A percentile compares a stretch with the other conserved stretches of the same genome.
Conservation (phyloP, 2,888 invertebrate species). For the Phalera bucephala region DNA sequence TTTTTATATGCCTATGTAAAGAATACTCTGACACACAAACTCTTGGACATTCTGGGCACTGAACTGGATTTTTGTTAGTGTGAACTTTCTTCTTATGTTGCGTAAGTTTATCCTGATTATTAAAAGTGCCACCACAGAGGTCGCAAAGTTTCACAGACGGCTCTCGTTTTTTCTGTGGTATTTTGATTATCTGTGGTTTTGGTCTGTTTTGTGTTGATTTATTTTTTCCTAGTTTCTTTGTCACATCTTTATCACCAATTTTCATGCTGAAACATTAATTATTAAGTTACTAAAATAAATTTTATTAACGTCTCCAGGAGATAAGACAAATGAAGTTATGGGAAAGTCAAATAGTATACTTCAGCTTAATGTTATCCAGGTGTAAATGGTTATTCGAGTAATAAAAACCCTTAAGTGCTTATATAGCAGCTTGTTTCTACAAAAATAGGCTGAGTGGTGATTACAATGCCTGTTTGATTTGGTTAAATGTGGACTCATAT, state of each 20-base stretch:
- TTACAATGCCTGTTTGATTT: no score
- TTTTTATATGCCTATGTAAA: constrained; percentile 59
- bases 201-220: constrained; percentile 25
- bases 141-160: constrained; percentile 57
- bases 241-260: constrained; percentile 26
- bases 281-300: constrained; percentile 1
- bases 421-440: no score
- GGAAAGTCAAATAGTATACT: no score
- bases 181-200: constrained; percentile 25
- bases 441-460: no score
- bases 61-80: constrained; percentile 40
- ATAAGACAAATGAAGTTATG: no score
- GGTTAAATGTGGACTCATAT: no score
- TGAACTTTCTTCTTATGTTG: constrained; percentile 56
- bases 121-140: constrained; percentile 62
- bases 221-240: constrained; percentile 17
- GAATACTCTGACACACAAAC: constrained; percentile 52
- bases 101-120: constrained; percentile 45
- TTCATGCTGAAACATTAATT: constrained; percentile 47
- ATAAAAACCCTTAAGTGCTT: no score
- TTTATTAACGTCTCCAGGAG: no score
- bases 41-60: constrained; percentile 62
- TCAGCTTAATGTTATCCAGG: no score
- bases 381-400: no score
- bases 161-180: constrained; percentile 29